A percentile compares a stretch with the other conserved stretches of the same genome.
These are phyloP conservation scores for Tragelaphus strepsiceros DNA, from an alignment of 2,113 vertebrate genomes.

Conservation along the genomic window DNA sequence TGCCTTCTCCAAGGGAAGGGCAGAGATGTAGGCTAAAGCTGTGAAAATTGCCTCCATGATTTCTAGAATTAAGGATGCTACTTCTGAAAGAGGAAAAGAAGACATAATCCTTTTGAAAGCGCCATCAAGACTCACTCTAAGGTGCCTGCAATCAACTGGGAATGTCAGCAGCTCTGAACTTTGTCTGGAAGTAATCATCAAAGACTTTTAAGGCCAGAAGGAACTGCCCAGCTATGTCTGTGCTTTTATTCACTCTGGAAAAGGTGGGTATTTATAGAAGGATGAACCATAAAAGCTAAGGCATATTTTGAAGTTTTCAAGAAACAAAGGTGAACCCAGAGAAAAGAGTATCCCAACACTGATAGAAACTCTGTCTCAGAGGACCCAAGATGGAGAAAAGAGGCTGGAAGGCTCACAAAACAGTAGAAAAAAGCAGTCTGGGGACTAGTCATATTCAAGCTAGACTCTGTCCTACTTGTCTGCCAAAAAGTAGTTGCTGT, in stretches of 20 bases:
- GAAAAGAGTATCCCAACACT: not conserved
- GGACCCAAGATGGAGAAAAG: not conserved
- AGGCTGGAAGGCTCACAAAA: not conserved
- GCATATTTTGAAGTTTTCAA: not conserved
- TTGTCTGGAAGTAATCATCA: not conserved
- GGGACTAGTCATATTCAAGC: not conserved
- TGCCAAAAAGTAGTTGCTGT: not conserved
- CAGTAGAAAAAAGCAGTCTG: not conserved
- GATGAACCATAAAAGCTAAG: not conserved
- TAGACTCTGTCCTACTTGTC: not conserved
- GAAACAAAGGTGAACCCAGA: not conserved
- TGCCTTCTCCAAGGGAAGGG: not conserved
- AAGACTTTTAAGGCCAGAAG: not conserved
- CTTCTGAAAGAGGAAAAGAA: not conserved
- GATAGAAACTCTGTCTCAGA: not conserved
- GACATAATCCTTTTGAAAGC: not conserved
- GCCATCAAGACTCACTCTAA: not conserved
- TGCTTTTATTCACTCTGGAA: not conserved
- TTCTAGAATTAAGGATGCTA: not conserved
- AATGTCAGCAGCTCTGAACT: not conserved
- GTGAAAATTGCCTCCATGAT: not conserved
- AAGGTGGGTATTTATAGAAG: not conserved
- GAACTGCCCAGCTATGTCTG: not conserved
- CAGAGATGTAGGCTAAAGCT: not conserved
- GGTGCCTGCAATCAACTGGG: not conserved